A percentile compares a stretch with the other conserved stretches of the same genome.
phyloP scores from a whole-genome alignment of 2,113 vertebrate genomes.

The Malurus elegans region DNA sequence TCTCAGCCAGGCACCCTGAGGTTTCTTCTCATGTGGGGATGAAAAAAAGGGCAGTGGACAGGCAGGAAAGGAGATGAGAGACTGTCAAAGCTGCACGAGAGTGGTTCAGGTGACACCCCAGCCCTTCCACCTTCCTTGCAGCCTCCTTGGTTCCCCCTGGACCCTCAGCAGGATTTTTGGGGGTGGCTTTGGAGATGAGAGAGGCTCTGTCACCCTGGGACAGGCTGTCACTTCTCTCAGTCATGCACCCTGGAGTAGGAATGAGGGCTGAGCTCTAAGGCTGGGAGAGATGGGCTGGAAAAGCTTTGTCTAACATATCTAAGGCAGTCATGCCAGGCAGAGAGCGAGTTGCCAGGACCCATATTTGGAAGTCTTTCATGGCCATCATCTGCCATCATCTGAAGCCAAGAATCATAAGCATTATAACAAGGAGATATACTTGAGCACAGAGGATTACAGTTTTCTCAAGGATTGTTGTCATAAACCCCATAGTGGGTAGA shows the following conservation, averaged over 20 bases:
- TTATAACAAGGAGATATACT: slow-evolving; percentile 63
- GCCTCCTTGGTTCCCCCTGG: background rate
- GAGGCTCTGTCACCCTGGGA: rapidly evolving
- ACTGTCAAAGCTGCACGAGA: background rate
- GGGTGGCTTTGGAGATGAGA: background rate
- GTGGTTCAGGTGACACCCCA: background rate
- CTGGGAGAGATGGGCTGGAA: background rate
- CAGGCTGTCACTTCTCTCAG: background rate
- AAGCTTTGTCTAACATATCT: background rate
- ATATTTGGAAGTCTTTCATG: slow-evolving; percentile 43
- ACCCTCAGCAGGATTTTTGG: background rate
- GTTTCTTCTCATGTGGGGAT: background rate
- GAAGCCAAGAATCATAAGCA: slow-evolving; percentile 62
- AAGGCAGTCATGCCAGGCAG: background rate
- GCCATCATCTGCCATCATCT: slow-evolving; percentile 30
- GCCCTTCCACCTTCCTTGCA: background rate
- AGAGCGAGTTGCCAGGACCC: background rate
- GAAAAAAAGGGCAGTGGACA: background rate
- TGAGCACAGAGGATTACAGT: slow-evolving; percentile 56
- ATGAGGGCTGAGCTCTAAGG: background rate
- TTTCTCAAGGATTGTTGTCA: slow-evolving; percentile 62
- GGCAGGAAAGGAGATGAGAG: background rate
- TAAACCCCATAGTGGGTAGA: slow-evolving; percentile 42
- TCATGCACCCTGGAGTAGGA: background rate
- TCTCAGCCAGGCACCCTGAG: background rate